Evolutionary conservation across 1,140 invertebrate species (phyloP).

Genomic region (Caenorhabditis latens): DNA sequence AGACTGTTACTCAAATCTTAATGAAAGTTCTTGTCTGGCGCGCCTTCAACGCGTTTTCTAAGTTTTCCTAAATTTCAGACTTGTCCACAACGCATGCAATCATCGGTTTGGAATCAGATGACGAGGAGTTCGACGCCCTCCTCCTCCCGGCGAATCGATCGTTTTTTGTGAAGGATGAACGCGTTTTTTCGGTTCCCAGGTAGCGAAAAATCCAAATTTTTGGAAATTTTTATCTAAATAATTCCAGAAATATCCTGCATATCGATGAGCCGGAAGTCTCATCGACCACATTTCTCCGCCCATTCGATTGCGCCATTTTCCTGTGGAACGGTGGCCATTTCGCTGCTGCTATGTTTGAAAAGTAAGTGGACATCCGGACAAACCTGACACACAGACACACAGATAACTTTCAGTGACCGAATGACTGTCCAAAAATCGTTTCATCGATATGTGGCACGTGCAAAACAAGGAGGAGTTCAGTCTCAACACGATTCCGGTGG

Average conservation of each 20-base stretch:
- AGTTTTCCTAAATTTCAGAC: neutral
- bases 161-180: constrained; percentile 27
- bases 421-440: constrained; percentile 86
- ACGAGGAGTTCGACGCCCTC: constrained; percentile 17
- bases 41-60: too few species aligned
- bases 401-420: constrained; percentile 27
- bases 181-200: constrained; percentile 38
- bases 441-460: constrained; percentile 87
- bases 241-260: constrained; percentile 51
- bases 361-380: constrained; percentile 27
- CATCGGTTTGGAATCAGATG: constrained; percentile 15
- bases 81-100: neutral
- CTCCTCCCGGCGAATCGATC: constrained; percentile 10
- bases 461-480: constrained; percentile 87
- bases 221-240: neutral
- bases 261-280: neutral
- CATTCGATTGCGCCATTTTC: constrained; percentile 61
- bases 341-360: constrained; percentile 59
- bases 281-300: constrained; percentile 8
- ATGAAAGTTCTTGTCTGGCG: too few species aligned
- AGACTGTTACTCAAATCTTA: too few species aligned
- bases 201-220: neutral
- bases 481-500: constrained; percentile 83
- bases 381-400: neutral
- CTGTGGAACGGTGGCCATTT: constrained; percentile 65